Evolutionary conservation across 2,888 invertebrate species (phyloP), one percentile per base, ranked within the genome.

Genomic region (Lymantria dispar): DNA sequence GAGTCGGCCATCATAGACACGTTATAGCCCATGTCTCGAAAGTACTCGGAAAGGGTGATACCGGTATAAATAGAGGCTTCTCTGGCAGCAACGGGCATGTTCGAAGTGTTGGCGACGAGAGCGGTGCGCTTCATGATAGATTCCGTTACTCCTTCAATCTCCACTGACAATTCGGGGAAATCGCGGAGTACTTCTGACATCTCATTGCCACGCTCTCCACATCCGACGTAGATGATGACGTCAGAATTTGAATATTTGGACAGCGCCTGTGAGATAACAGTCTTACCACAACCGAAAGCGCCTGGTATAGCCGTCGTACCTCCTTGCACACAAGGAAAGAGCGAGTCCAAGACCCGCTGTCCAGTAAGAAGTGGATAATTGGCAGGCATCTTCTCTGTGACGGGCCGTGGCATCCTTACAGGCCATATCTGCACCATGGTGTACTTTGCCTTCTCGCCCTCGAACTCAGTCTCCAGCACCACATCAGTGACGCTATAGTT

Each of bases 1-100:
- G 99, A 99, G 92, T 99, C 99, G 58, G 99, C 99, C 99, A 99
- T 99, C 99, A 99, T 99, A 68, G 99, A 98, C 43, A 99, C 99
- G 86, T 99, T 98, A 94, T 99, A 98, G 80, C 99, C 99, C 99
- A 99, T 99, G 91, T 97, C 97, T 75, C 97, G 94, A 96, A 99
- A 99, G 92, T 99, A 99, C 91, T 99, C 99, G 22, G 99, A 98
- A n/a, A 99, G 93, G 0, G 99, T 99, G 89, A 99, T 99, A 73
- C 98, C 98, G 56, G 99, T 99, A 89, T 99, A 99, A 85, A 99
- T 99, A 83, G 99, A 99, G 56, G 99, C 99, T 92, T 99, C 99
- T 88, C 99, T 96, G 87, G 99, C 99, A 76, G 99, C 99, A 60
- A 99, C 99, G 80, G 99, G 99, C 99, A 99, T 99, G 96, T 99